These are phyloP conservation scores for Synergus laeviventris DNA, from an alignment of 2,888 invertebrate species.

Conservation along the genomic window DNA sequence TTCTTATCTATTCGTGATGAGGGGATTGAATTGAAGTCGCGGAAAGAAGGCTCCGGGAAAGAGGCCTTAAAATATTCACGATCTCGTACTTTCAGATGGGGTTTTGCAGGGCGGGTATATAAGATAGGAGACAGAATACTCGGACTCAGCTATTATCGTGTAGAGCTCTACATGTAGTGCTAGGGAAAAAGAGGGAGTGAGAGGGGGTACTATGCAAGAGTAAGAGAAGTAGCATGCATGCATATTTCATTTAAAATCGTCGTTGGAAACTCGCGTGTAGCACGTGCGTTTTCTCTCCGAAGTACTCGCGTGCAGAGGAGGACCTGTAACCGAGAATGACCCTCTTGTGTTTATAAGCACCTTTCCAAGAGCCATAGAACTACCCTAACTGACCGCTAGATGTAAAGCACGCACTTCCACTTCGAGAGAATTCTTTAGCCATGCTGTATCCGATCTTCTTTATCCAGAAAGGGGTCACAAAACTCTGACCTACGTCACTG, in stretches of 20 bases:
- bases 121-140: slow-evolving; percentile 20
- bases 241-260: slow-evolving; percentile 59
- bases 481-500: slow-evolving; percentile 6
- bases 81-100: slow-evolving; percentile 42
- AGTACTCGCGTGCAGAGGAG: slow-evolving; percentile 4
- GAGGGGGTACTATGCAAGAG: neutral
- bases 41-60: slow-evolving; percentile 45
- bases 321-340: slow-evolving; percentile 1
- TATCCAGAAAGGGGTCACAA: neutral
- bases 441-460: neutral
- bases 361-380: neutral
- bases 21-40: slow-evolving; percentile 34
- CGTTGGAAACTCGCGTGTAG: slow-evolving; percentile 52
- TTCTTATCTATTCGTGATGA: slow-evolving; percentile 37
- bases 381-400: slow-evolving; percentile 13
- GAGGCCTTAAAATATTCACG: slow-evolving; percentile 50
- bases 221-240: slow-evolving; percentile 40
- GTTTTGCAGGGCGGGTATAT: slow-evolving; percentile 41
- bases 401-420: neutral
- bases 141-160: neutral
- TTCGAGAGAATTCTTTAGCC: neutral
- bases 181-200: slow-evolving; percentile 8
- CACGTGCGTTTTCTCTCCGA: slow-evolving; percentile 49
- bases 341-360: slow-evolving; percentile 8
- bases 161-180: neutral